Percentiles rank a stretch among this genome's conserved stretches.
These are phyloP conservation scores for Temnothorax curvispinosus DNA, from an alignment of 1,140 invertebrate genomes.

Conservation along the genomic window DNA sequence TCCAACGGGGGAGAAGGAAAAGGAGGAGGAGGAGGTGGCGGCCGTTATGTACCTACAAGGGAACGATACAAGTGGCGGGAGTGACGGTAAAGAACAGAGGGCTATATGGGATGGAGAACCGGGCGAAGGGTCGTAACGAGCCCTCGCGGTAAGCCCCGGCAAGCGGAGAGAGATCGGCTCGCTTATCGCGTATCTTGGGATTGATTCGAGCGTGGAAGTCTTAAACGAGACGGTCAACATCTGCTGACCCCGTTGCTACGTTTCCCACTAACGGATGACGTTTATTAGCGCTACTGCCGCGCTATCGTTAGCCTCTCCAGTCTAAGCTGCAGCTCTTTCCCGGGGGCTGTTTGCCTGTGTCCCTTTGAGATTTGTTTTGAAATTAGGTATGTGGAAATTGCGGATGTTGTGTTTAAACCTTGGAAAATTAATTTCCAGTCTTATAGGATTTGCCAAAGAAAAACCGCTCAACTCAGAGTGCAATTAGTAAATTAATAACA, in stretches of 20 bases:
- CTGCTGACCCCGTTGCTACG: slow-evolving; percentile 16
- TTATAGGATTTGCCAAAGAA: not conserved
- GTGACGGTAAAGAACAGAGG: not conserved
- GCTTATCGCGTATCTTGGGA: slow-evolving; percentile 62
- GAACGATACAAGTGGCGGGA: slow-evolving; percentile 32
- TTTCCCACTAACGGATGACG: slow-evolving; percentile 38
- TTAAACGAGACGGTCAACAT: slow-evolving; percentile 60
- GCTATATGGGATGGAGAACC: not conserved
- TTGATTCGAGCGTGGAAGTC: slow-evolving; percentile 65
- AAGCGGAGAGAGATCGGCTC: slow-evolving; percentile 35
- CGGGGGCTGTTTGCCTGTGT: slow-evolving; percentile 23
- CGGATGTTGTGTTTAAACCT: not conserved
- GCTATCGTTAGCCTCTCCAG: slow-evolving; percentile 4
- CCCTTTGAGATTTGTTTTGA: slow-evolving; percentile 14
- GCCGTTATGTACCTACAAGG: slow-evolving; percentile 51
- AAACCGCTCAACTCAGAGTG: not conserved
- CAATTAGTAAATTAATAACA: not conserved
- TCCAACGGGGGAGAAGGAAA: not conserved
- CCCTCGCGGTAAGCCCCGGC: not conserved
- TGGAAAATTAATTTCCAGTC: slow-evolving; percentile 15
- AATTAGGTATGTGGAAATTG: slow-evolving; percentile 35
- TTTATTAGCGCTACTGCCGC: slow-evolving; percentile 30
- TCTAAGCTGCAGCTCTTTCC: not conserved
- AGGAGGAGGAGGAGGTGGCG: not conserved
- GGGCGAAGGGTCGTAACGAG: slow-evolving; percentile 45